Evolutionary conservation across 2,797 vertebrate genomes (phyloP), one percentile per base, ranked within the genome.

Genomic region (Xiphophorus birchmanni): DNA sequence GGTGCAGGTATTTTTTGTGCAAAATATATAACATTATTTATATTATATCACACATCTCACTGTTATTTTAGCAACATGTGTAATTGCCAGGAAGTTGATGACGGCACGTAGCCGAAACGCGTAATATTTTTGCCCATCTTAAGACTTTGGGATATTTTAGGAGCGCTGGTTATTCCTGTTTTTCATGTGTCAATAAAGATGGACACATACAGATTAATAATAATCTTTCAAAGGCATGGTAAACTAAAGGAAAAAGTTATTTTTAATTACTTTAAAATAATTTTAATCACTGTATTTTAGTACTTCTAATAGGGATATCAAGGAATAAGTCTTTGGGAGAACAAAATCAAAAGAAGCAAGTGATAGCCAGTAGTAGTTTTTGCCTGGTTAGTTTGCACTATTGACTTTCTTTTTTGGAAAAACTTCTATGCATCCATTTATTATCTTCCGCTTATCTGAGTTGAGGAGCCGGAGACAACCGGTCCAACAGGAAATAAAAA

Each of bases 1-100:
- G 32, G 32, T 32, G 48, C 58, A 54, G 80, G 80, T 45, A 87
- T 79, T 65, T 92, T 76, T 52, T 87, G 52, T 74, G 84, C 71
- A 75, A 86, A 71, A 73, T 63, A 79, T 42, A 58, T 26, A 60
- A 11, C 29, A 37, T 60, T 47, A 26, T 32, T n/a, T 26, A 26
- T 65, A 17, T 35, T 17, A 35, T 23, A 40, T 35, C 35, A 40
- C 35, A 67, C 17, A 10, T 73, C 26, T 47, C 69, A n/a, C 42
- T 35, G 15, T 6, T 50, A 45, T 35, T 50, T 77, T 17, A 48
- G 26, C 21, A 67, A 32, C 9, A 50, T 11, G 15, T 60, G 7
- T 32, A 32, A 54, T 54, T 54, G 9, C 9, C 52, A 26, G 52
- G 21, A 54, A 54, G 23, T 23, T 54, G 23, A 54, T 10, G 52